Evolutionary conservation across 1,140 invertebrate genomes (phyloP).

Genomic region (Olivierus martensii): DNA sequence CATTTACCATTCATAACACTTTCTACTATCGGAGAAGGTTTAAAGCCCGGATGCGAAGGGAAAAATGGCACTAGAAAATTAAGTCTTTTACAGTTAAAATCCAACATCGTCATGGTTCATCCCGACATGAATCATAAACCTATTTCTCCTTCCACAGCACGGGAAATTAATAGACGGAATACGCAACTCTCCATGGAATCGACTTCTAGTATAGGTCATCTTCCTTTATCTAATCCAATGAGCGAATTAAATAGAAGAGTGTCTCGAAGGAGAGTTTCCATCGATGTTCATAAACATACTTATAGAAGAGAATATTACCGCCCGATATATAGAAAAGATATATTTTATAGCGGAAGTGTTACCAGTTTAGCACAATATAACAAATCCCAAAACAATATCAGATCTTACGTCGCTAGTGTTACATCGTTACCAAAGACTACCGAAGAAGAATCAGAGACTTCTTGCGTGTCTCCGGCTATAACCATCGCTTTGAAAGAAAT

Average conservation of each 20-base stretch:
- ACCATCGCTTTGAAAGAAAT: conserved; percentile 47
- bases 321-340: conserved; percentile 89
- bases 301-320: conserved; percentile 52
- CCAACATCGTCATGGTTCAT: too few species aligned
- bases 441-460: background rate
- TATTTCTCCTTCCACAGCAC: background rate
- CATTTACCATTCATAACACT: background rate
- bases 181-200: background rate
- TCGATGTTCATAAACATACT: background rate
- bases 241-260: conserved; percentile 32
- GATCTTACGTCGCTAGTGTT: conserved; percentile 55
- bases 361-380: conserved; percentile 72
- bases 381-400: conserved; percentile 80
- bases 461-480: conserved; percentile 14
- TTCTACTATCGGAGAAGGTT: background rate
- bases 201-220: background rate
- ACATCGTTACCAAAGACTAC: conserved; percentile 45
- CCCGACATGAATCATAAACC: background rate
- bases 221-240: background rate
- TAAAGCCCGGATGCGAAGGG: background rate
- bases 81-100: too few species aligned
- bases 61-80: too few species aligned
- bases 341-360: conserved; percentile 94
- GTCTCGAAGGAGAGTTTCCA: conserved; percentile 32
- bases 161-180: background rate